These are phyloP conservation scores for Drosophila planitibia DNA, from an alignment of 2,888 invertebrate species.

Conservation along the genomic window DNA sequence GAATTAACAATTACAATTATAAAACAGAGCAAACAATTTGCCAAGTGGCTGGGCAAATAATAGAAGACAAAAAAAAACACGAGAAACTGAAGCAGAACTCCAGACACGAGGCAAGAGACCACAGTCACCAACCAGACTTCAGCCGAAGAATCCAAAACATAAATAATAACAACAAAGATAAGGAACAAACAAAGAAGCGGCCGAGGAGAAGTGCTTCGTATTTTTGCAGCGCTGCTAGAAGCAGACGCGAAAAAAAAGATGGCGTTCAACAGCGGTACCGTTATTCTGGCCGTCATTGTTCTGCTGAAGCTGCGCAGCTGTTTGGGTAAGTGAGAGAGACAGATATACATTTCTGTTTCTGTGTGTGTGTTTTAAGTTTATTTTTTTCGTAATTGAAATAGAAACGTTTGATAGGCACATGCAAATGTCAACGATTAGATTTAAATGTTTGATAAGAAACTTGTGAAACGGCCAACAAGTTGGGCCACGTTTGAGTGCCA, in stretches of 20 bases:
- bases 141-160: conserved; percentile 28
- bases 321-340: conserved; percentile 63
- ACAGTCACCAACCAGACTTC: conserved; percentile 5
- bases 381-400: conserved; percentile 36
- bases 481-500: conserved; percentile 5
- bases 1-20: conserved; percentile 65
- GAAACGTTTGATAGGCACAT: conserved; percentile 47
- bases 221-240: conserved; percentile 31
- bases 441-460: conserved; percentile 38
- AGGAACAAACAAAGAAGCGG: conserved; percentile 29
- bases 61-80: not conserved
- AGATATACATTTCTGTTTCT: not conserved
- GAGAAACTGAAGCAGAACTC: conserved; percentile 8
- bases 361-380: not conserved
- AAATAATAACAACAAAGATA: conserved; percentile 41
- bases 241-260: conserved; percentile 36
- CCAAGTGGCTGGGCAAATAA: conserved; percentile 57
- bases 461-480: conserved; percentile 18
- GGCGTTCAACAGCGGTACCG: conserved; percentile 48
- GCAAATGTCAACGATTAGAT: conserved; percentile 45
- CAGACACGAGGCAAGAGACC: not conserved
- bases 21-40: conserved; percentile 64
- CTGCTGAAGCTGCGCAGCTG: conserved; percentile 48
- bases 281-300: conserved; percentile 47
- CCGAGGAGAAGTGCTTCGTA: conserved; percentile 11